Evolutionary conservation across 1,140 invertebrate genomes (phyloP).

Genomic region (Arion vulgaris): DNA sequence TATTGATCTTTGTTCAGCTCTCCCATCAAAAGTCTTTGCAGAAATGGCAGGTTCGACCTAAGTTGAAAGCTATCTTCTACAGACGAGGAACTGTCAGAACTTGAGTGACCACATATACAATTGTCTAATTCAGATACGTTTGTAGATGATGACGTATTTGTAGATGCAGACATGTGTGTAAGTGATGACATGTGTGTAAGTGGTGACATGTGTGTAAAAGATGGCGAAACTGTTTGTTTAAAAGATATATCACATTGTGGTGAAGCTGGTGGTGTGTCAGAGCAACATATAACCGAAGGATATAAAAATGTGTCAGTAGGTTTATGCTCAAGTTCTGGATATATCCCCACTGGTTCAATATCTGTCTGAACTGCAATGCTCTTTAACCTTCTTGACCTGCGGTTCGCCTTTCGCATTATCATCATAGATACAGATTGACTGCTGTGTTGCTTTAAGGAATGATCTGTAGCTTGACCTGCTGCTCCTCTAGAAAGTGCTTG

Average conservation of each 20-base stretch:
- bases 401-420: conserved; percentile 25
- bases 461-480: background rate
- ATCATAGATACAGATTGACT: conserved; percentile 30
- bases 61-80: background rate
- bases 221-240: too few relatives aligned
- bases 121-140: conserved; percentile 28
- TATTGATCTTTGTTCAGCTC: conserved; percentile 35
- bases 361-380: conserved; percentile 34
- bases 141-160: background rate
- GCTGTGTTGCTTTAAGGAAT: conserved; percentile 14
- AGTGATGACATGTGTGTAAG: too few relatives aligned
- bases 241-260: background rate
- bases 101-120: background rate
- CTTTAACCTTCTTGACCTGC: conserved; percentile 16
- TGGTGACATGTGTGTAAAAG: background rate
- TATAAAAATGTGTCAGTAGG: conserved; percentile 23
- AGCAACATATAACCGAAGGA: background rate
- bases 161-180: background rate
- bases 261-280: background rate
- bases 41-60: conserved; percentile 11
- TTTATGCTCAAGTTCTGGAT: conserved; percentile 30
- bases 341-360: conserved; percentile 21
- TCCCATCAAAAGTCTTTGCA: conserved; percentile 32
- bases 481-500: background rate
- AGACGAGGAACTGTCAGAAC: conserved; percentile 11